Evolutionary conservation across 37 sponge, comb jelly and placozoan genomes (phyloP).

Genomic region (Agelas oroides): DNA sequence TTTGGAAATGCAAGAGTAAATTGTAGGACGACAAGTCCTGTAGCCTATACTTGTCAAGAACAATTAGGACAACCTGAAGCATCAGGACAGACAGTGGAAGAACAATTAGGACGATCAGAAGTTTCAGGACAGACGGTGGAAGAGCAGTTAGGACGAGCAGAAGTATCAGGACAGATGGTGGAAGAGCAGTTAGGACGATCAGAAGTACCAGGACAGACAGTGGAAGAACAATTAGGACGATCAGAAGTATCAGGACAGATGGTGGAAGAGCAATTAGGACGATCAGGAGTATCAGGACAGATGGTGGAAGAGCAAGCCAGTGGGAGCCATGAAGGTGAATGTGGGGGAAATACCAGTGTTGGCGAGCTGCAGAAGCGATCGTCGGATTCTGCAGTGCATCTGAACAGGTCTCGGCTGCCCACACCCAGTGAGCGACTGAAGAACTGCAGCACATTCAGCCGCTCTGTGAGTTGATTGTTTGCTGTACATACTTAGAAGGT

Average conservation of each 20-base stretch:
- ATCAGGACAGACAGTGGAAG: too few species aligned
- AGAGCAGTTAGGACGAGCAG: neutral
- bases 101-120: too few species aligned
- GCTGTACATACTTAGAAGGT: neutral
- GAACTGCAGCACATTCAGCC: constrained; percentile 5
- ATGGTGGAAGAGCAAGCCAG: neutral
- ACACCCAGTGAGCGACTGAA: neutral
- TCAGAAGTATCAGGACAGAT: neutral
- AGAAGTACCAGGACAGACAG: neutral
- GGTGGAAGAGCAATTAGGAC: neutral
- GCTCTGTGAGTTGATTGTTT: constrained; percentile 3
- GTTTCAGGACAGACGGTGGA: neutral
- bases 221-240: neutral
- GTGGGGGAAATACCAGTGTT: neutral
- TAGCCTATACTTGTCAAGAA: too few species aligned
- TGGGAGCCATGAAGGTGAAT: neutral
- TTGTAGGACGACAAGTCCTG: too few species aligned
- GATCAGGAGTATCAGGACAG: neutral
- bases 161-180: neutral
- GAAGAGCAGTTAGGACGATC: neutral
- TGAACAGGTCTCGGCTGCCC: neutral
- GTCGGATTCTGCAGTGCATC: neutral
- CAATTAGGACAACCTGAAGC: too few species aligned
- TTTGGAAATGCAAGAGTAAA: too few species aligned
- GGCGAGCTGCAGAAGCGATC: neutral